A percentile compares a stretch with the other conserved stretches of the same genome.
These are phyloP conservation scores for Diaphora mendica DNA, from an alignment of 2,888 invertebrate genomes.

Conservation along the genomic window DNA sequence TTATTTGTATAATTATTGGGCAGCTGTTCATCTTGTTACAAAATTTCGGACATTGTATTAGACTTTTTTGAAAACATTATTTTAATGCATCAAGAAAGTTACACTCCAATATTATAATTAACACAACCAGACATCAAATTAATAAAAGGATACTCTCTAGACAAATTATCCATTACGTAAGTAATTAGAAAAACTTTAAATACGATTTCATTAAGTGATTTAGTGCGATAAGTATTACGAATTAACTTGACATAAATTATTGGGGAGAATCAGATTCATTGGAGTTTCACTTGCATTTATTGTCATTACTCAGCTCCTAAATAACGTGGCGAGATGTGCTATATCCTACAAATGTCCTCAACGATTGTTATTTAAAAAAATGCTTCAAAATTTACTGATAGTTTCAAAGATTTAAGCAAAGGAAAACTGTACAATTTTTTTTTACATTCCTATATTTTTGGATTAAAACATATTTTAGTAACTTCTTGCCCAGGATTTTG, in stretches of 20 bases:
- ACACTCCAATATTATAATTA: not conserved
- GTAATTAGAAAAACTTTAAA: not conserved
- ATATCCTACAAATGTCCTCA: not conserved
- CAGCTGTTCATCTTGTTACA: not conserved
- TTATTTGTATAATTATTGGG: not conserved
- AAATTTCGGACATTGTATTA: not conserved
- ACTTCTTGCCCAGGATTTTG: too few relatives aligned
- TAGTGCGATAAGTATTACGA: not conserved
- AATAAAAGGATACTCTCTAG: not conserved
- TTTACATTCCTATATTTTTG: too few relatives aligned
- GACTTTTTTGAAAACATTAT: not conserved
- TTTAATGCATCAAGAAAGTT: not conserved
- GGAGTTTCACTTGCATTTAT: not conserved
- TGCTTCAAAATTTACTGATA: not conserved
- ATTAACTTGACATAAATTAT: not conserved
- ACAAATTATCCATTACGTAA: not conserved
- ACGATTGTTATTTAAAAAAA: too few relatives aligned
- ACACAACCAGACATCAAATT: not conserved
- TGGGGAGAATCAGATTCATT: not conserved
- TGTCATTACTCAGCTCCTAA: not conserved
- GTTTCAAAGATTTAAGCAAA: not conserved
- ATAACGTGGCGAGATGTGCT: not conserved
- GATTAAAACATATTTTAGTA: too few relatives aligned
- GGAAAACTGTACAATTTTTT: too few relatives aligned
- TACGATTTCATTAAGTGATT: not conserved